A percentile compares a stretch with the other conserved stretches of the same genome.
Conservation (phyloP, 2,888 invertebrate genomes). For the Liodrosophila aerea region DNA sequence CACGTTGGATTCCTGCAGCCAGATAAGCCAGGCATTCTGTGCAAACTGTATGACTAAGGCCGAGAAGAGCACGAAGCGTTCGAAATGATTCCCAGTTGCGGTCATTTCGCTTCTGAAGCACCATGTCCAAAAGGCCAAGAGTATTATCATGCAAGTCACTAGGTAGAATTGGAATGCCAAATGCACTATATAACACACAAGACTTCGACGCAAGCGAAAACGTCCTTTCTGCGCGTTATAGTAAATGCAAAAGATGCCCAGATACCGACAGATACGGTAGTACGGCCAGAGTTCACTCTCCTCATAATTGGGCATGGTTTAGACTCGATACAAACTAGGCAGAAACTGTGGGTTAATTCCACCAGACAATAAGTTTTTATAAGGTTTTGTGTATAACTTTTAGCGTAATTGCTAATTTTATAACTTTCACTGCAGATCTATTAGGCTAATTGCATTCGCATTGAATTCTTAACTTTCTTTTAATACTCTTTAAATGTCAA, state of each 20-base stretch:
- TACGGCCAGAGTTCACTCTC: slow-evolving; percentile 48
- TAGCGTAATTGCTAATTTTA: slow-evolving; percentile 24
- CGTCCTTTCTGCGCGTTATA: slow-evolving; percentile 37
- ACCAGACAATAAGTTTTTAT: slow-evolving; percentile 26
- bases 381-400: background rate
- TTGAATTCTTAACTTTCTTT: background rate
- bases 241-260: slow-evolving; percentile 62
- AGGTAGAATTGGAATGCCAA: slow-evolving; percentile 47
- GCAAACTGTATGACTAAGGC: slow-evolving; percentile 48
- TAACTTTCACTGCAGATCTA: slow-evolving; percentile 2
- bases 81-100: slow-evolving; percentile 61
- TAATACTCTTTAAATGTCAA: no score
- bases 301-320: slow-evolving; percentile 22
- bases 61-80: slow-evolving; percentile 52
- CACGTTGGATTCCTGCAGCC: slow-evolving; percentile 52
- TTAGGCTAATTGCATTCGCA: slow-evolving; percentile 27
- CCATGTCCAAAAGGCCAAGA: slow-evolving; percentile 37
- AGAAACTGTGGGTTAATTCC: slow-evolving; percentile 15
- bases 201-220: slow-evolving; percentile 44
- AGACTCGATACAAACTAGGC: slow-evolving; percentile 1
- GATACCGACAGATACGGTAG: slow-evolving; percentile 58
- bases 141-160: slow-evolving; percentile 32
- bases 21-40: slow-evolving; percentile 64
- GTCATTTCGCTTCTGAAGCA: slow-evolving; percentile 43
- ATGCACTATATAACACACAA: slow-evolving; percentile 54